Evolutionary conservation across 1,140 invertebrate genomes (phyloP).

Genomic region (Lamellibrachia luymesi): DNA sequence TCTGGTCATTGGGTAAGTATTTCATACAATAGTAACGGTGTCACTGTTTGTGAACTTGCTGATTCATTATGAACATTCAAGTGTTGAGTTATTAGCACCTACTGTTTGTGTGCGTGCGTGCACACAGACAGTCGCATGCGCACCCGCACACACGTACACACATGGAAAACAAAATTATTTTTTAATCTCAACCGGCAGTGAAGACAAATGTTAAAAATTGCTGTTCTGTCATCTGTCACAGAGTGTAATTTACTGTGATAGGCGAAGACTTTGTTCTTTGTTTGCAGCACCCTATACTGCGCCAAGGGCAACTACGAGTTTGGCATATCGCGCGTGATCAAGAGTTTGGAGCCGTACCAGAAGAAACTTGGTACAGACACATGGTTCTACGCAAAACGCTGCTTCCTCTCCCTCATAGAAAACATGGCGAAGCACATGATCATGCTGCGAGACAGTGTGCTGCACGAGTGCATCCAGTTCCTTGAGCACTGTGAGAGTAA

Average conservation of each 20-base stretch:
- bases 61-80: not conserved
- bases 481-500: conserved; percentile 82
- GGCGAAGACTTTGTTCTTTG: conserved; percentile 13
- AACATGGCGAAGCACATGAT: conserved; percentile 90
- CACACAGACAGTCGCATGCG: not conserved
- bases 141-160: no score
- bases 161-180: no score
- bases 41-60: not conserved
- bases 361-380: conserved; percentile 95
- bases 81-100: not conserved
- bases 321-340: conserved; percentile 95
- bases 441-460: conserved; percentile 80
- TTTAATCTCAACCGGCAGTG: no score
- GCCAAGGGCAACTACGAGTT: conserved; percentile 99
- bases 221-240: not conserved
- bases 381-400: conserved; percentile 96
- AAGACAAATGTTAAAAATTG: no score
- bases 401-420: conserved; percentile 89
- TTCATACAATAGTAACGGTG: not conserved
- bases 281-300: conserved; percentile 83
- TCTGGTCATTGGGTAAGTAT: conserved; percentile 83
- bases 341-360: conserved; percentile 92
- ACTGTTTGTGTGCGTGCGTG: not conserved
- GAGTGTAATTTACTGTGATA: not conserved
- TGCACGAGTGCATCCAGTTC: conserved; percentile 89